These are phyloP conservation scores for Dallia pectoralis DNA, from an alignment of 2,797 vertebrate genomes.

Conservation along the genomic window DNA sequence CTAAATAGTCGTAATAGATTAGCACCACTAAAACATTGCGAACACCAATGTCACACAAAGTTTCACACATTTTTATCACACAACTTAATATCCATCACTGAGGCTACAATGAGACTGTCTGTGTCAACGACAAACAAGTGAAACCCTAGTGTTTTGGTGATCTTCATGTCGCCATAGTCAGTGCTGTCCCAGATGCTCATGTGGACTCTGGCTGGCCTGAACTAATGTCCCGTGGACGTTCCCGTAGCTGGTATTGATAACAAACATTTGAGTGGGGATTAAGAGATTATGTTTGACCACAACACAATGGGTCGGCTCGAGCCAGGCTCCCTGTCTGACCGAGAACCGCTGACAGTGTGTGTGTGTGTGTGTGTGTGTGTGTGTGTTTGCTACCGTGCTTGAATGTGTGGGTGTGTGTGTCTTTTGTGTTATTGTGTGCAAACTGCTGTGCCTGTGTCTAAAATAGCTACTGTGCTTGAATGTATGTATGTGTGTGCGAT, in stretches of 20 bases:
- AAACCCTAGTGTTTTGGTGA: conserved; percentile 12
- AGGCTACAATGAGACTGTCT: background rate
- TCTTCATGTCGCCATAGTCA: conserved; percentile 11
- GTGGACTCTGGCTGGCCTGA: conserved; percentile 20
- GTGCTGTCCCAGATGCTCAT: background rate
- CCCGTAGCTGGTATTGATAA: conserved; percentile 54
- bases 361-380: conserved; percentile 24
- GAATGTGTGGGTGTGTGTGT: conserved; percentile 21
- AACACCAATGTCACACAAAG: background rate
- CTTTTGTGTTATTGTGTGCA: conserved; percentile 17
- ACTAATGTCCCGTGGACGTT: conserved; percentile 22
- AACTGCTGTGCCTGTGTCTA: conserved; percentile 22
- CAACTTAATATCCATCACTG: background rate
- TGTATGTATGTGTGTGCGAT: conserved; percentile 14
- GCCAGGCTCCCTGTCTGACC: conserved; percentile 54
- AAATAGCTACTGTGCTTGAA: too few relatives aligned
- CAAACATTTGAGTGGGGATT: conserved; percentile 69
- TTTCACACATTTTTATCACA: background rate
- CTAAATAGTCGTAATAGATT: too few relatives aligned
- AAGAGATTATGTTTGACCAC: conserved; percentile 70
- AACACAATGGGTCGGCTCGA: conserved; percentile 56
- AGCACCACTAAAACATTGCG: background rate
- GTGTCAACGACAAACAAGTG: background rate
- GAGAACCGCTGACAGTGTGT: conserved; percentile 68
- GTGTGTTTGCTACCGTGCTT: conserved; percentile 7